Evolutionary conservation across 2,888 invertebrate genomes (phyloP).

Genomic region (Thymelicus sylvestris): DNA sequence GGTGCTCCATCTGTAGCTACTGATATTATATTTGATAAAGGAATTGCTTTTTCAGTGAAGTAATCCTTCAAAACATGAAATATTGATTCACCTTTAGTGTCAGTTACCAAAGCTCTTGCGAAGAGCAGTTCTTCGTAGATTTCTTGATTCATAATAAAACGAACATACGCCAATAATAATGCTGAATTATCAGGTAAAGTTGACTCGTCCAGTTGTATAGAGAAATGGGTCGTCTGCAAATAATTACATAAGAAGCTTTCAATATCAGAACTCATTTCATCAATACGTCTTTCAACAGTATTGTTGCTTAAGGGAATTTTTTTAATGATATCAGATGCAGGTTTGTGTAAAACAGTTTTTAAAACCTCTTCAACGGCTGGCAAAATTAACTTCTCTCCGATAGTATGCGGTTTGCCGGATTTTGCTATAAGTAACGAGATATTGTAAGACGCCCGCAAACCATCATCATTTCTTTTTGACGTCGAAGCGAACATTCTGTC

Average conservation of each 20-base stretch:
- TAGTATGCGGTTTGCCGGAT: slow-evolving; percentile 44
- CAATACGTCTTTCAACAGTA: slow-evolving; percentile 42
- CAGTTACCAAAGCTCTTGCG: slow-evolving; percentile 53
- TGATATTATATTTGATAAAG: too few species aligned
- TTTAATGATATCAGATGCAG: slow-evolving; percentile 31
- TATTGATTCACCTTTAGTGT: slow-evolving; percentile 56
- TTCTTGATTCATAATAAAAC: slow-evolving; percentile 46
- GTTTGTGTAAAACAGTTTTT: slow-evolving; percentile 44
- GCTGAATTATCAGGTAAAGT: slow-evolving; percentile 40
- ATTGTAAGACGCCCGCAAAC: slow-evolving; percentile 41
- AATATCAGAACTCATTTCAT: slow-evolving; percentile 51
- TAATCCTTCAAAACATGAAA: slow-evolving; percentile 45
- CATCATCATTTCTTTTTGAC: slow-evolving; percentile 41
- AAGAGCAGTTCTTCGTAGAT: slow-evolving; percentile 55
- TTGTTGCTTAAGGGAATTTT: slow-evolving; percentile 39
- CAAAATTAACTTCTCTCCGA: slow-evolving; percentile 47
- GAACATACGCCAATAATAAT: slow-evolving; percentile 39
- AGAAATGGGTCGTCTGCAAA: slow-evolving; percentile 49
- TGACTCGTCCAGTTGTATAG: slow-evolving; percentile 57
- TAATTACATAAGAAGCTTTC: slow-evolving; percentile 35
- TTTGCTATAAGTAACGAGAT: slow-evolving; percentile 41
- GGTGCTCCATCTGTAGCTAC: too few species aligned
- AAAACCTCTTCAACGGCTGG: slow-evolving; percentile 53
- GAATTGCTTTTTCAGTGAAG: too few species aligned
- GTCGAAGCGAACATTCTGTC: slow-evolving; percentile 39